Evolutionary conservation across 1,140 invertebrate species (phyloP).

Genomic region (Hylyphantes graminicola): DNA sequence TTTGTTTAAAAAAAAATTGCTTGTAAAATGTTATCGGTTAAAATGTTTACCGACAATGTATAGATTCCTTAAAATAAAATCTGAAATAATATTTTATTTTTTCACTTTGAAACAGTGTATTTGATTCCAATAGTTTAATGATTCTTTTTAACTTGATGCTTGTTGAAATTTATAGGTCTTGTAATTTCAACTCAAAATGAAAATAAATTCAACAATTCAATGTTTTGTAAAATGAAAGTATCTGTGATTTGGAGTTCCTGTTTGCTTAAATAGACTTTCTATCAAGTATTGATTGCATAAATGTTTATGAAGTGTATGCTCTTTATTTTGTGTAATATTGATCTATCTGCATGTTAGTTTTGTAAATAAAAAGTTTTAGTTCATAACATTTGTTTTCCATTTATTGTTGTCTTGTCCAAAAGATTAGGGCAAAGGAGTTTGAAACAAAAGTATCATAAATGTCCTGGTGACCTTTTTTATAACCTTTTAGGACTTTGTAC

Average conservation of each 20-base stretch:
- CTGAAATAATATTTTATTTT: not conserved
- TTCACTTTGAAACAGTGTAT: not conserved
- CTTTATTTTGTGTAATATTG: constrained; percentile 15
- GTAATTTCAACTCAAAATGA: not conserved
- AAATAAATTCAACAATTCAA: not conserved
- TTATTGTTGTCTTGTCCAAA: not conserved
- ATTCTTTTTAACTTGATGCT: not conserved
- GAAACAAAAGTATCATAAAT: not conserved
- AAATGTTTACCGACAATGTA: not conserved
- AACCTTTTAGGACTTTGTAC: not conserved
- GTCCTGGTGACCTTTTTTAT: not conserved
- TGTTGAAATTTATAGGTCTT: not conserved
- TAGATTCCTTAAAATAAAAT: not conserved
- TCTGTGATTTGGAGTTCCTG: constrained; percentile 49
- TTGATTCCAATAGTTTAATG: not conserved
- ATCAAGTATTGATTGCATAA: constrained; percentile 33
- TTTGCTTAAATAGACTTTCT: constrained; percentile 19
- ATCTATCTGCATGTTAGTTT: constrained; percentile 26
- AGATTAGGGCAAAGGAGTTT: not conserved
- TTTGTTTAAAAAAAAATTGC: not conserved
- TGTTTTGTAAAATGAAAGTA: not conserved
- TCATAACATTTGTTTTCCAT: not conserved
- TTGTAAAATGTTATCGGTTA: constrained; percentile 16
- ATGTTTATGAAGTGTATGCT: constrained; percentile 25
- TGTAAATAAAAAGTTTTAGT: constrained; percentile 43